phyloP scores from a whole-genome alignment of 2,113 vertebrate genomes.

The Amazona guildingii region DNA sequence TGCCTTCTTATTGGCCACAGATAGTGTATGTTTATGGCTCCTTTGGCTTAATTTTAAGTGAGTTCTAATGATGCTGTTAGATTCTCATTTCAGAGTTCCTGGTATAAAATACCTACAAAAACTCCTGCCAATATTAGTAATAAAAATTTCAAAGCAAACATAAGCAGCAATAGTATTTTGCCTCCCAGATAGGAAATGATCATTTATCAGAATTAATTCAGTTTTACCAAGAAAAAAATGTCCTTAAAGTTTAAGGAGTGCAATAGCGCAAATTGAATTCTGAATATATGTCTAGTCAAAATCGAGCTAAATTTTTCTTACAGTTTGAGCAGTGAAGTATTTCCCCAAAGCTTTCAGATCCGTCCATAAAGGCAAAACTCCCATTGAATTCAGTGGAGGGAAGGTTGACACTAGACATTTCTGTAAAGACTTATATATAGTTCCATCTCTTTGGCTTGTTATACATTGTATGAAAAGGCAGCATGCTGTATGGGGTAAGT shows the following conservation, averaged over 20 bases:
- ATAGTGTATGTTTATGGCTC: background rate
- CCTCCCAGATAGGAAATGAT: background rate
- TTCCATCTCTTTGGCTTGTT: background rate
- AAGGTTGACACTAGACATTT: background rate
- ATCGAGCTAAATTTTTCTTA: background rate
- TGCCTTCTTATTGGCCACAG: background rate
- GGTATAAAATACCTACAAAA: background rate
- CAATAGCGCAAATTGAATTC: background rate
- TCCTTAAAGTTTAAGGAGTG: background rate
- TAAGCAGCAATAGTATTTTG: background rate
- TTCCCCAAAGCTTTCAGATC: background rate
- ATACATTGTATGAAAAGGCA: background rate
- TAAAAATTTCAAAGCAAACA: background rate
- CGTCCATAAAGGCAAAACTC: background rate
- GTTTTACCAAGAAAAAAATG: background rate
- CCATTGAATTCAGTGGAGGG: background rate
- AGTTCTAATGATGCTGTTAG: background rate
- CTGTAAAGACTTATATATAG: background rate
- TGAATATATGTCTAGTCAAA: background rate
- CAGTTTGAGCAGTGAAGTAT: background rate
- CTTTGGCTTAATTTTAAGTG: background rate
- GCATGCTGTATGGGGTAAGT: background rate
- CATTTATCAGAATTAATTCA: background rate
- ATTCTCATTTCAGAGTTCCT: background rate
- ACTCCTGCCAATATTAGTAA: background rate